A percentile compares a stretch with the other conserved stretches of the same genome.
These are phyloP conservation scores for Diorhabda sublineata DNA, from an alignment of 1,140 invertebrate genomes.

Conservation along the genomic window DNA sequence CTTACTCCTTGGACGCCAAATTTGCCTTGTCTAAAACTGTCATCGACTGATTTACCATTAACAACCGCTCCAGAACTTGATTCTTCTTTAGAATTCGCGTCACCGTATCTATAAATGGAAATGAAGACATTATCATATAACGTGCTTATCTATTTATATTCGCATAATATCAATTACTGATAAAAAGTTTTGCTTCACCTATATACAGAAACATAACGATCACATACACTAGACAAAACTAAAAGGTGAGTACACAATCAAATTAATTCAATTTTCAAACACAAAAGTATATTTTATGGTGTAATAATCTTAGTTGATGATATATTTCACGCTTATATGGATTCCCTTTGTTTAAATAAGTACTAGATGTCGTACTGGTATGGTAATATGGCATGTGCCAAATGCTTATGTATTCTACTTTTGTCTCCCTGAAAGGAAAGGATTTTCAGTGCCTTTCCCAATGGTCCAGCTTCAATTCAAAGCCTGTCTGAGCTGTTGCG, in stretches of 20 bases:
- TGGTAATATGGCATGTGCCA: too few species aligned
- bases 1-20: slow-evolving; percentile 1
- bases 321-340: too few species aligned
- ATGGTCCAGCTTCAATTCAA: too few species aligned
- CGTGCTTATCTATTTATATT: neutral
- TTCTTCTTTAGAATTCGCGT: neutral
- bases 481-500: too few species aligned
- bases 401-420: too few species aligned
- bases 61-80: neutral
- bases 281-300: too few species aligned
- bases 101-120: neutral
- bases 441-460: too few species aligned
- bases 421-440: too few species aligned
- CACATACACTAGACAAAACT: neutral
- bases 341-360: too few species aligned
- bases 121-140: neutral
- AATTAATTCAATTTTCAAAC: too few species aligned
- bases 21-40: neutral
- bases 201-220: neutral
- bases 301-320: too few species aligned
- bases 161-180: neutral
- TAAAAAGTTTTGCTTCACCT: neutral
- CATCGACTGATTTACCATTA: slow-evolving; percentile 4
- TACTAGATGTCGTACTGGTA: too few species aligned
- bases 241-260: neutral